These are phyloP conservation scores for Parnassius mnemosyne DNA, from an alignment of 2,888 invertebrate genomes.

Conservation along the genomic window DNA sequence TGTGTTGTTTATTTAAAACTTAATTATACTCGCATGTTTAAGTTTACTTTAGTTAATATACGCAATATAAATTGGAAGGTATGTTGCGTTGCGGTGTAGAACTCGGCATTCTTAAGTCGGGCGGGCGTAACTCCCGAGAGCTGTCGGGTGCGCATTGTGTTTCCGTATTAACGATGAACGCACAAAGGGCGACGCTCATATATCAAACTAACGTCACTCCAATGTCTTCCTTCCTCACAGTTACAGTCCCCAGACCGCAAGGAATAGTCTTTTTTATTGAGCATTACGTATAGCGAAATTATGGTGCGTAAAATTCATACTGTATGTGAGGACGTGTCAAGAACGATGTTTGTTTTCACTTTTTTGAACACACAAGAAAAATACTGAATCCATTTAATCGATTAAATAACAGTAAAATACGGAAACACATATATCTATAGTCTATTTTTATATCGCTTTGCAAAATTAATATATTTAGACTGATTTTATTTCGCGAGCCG, in stretches of 20 bases:
- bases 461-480: too few relatives aligned
- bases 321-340: constrained; percentile 31
- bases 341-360: constrained; percentile 13
- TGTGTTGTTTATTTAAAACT: too few relatives aligned
- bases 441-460: too few relatives aligned
- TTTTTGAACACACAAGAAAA: background rate
- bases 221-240: constrained; percentile 76
- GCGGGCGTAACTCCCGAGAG: constrained; percentile 62
- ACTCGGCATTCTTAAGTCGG: constrained; percentile 57
- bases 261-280: constrained; percentile 73
- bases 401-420: too few relatives aligned
- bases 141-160: constrained; percentile 69
- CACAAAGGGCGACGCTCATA: constrained; percentile 75
- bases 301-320: constrained; percentile 63
- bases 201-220: constrained; percentile 79
- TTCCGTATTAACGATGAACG: constrained; percentile 71
- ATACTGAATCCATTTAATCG: too few relatives aligned
- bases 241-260: constrained; percentile 60
- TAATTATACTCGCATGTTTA: too few relatives aligned
- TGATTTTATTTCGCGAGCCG: too few relatives aligned
- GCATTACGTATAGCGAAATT: constrained; percentile 67
- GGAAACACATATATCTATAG: too few relatives aligned
- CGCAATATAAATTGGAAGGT: constrained; percentile 27
- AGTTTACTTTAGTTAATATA: background rate
- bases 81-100: constrained; percentile 46